A percentile compares a stretch with the other conserved stretches of the same genome.
Conservation (phyloP, 1,140 invertebrate species). For the Paraescarpia echinospica region DNA sequence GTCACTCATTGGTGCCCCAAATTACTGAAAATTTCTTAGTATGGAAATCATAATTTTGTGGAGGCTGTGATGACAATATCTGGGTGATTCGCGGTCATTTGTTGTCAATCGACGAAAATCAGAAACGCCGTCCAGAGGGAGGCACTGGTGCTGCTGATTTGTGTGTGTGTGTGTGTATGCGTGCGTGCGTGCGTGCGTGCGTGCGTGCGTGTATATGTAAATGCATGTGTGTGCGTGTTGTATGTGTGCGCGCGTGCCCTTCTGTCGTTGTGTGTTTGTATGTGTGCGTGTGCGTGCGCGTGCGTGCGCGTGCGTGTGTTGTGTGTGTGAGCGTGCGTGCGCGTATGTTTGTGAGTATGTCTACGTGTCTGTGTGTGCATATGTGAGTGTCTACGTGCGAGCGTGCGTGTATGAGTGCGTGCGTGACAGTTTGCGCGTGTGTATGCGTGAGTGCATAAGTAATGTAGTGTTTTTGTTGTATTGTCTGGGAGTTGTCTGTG, state of each 20-base stretch:
- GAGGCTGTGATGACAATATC: not conserved
- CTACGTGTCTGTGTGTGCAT: not conserved
- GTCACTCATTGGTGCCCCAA: not conserved
- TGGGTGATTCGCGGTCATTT: not conserved
- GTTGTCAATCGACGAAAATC: not conserved
- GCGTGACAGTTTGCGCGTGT: not conserved
- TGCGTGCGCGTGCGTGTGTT: not conserved
- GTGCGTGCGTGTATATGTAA: too few relatives aligned
- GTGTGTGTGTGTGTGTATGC: too few relatives aligned
- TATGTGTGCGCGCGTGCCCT: not conserved
- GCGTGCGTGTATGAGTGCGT: not conserved
- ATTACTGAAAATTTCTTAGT: not conserved
- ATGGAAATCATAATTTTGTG: not conserved
- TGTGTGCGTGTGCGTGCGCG: not conserved
- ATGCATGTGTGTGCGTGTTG: not conserved
- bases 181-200: too few relatives aligned
- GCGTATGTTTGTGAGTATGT: not conserved
- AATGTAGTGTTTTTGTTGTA: not conserved
- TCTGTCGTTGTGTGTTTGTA: not conserved
- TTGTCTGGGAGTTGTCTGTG: not conserved
- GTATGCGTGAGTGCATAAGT: not conserved
- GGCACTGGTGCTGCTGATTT: not conserved
- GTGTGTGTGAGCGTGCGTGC: not conserved
- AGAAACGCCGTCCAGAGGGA: not conserved
- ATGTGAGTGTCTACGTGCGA: too few relatives aligned